Conservation (phyloP, 2,113 vertebrate genomes). For the Marcusenius ussheri region DNA sequence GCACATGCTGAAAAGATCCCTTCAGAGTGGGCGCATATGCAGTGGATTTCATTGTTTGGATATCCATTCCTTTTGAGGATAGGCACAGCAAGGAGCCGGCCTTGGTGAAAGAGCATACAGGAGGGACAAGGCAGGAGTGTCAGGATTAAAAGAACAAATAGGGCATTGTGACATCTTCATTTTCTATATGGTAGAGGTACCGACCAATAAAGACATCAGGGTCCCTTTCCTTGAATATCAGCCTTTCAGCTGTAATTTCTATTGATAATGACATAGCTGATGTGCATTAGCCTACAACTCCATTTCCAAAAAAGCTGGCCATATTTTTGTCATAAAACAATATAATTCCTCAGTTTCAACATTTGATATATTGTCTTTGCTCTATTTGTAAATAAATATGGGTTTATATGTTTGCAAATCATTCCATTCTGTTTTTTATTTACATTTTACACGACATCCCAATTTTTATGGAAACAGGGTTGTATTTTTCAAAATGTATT, state of each 20-base stretch:
- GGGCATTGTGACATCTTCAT: constrained; percentile 10
- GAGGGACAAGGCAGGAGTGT: not conserved
- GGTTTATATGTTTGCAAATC: not conserved
- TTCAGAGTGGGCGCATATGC: not conserved
- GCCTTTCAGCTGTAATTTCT: not conserved
- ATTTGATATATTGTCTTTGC: not conserved
- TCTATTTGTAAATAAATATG: not conserved
- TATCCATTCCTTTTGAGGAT: not conserved
- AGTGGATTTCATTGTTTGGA: constrained; percentile 2
- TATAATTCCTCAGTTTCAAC: not conserved
- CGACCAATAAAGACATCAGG: not conserved
- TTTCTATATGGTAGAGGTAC: not conserved
- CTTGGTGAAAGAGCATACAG: not conserved
- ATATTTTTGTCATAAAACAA: not conserved
- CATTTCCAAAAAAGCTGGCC: not conserved
- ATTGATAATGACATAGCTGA: constrained; percentile 17
- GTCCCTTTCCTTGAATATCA: not conserved
- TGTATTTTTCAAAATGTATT: not conserved
- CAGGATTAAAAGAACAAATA: not conserved
- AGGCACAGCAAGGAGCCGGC: not conserved
- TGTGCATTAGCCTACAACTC: not conserved
- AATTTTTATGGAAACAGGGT: not conserved
- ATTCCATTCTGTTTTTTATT: not conserved
- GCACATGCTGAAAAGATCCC: not conserved
- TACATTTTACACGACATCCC: not conserved